Evolutionary conservation across 2,113 vertebrate genomes (phyloP).

Genomic region (Oenanthe melanoleuca): DNA sequence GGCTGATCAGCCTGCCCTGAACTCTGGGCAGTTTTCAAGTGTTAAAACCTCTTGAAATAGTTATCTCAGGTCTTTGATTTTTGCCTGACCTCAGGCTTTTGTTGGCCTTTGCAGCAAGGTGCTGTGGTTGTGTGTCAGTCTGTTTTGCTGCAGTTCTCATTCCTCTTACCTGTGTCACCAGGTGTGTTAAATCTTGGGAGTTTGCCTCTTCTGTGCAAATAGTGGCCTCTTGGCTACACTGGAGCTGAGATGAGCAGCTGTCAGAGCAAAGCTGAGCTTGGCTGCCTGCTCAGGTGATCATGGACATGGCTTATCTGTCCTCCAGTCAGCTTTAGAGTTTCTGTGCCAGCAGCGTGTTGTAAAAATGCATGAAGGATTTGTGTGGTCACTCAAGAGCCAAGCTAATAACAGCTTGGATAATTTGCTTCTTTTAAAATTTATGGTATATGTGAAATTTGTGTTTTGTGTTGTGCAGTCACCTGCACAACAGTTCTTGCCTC

Average conservation of each 20-base stretch:
- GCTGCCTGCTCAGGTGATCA: background rate
- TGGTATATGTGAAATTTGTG: fast-evolving
- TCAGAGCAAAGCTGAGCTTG: background rate
- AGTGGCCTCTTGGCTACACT: background rate
- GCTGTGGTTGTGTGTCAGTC: background rate
- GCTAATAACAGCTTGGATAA: background rate
- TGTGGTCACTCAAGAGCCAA: background rate
- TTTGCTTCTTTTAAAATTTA: background rate
- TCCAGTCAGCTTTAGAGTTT: background rate
- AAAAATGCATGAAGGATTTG: background rate
- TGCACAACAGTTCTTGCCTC: background rate
- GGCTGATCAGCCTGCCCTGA: background rate
- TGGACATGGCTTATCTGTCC: background rate
- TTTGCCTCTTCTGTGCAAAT: background rate
- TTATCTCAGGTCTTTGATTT: background rate
- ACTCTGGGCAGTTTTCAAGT: background rate
- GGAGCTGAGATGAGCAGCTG: background rate
- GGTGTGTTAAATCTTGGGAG: background rate
- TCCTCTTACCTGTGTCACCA: background rate
- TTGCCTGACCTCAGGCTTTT: background rate
- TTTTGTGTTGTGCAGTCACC: background rate
- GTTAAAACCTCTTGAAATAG: background rate
- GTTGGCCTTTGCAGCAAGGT: background rate
- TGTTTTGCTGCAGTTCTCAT: background rate
- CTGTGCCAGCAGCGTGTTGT: background rate